Evolutionary conservation across 2,888 invertebrate genomes (phyloP), one percentile per base, ranked within the genome.

Genomic region (Argynnis bischoffii): DNA sequence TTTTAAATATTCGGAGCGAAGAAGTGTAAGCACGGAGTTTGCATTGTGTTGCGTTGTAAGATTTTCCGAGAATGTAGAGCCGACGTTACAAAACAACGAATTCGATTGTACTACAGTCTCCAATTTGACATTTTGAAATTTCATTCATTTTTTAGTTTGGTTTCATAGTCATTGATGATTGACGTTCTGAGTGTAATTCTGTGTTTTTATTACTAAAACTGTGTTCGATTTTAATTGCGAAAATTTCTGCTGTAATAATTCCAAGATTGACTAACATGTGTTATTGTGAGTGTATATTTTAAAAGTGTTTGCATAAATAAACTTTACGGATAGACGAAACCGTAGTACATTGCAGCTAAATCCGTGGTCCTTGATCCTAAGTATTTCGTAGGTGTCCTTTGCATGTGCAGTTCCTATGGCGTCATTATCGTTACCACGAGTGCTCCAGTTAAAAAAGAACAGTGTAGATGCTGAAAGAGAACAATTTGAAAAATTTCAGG

Each of bases 401-500:
- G 80, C 79, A 83, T 87, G 82, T 88, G 82, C 81, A 69, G 83
- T 83, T 81, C 82, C 83, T 85, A 96, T 96, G 96, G 95, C 96
- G 90, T 96, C 96, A 76, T 87, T 96, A 82, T 96, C 95, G 55
- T 87, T 96, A 78, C 95, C 95, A 50, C 92, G 95, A 79, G 95
- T 96, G 74, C 89, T 96, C 71, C 95, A 96, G 82, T 94, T 95
- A 76, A 94, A 95, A 83, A 96, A 96, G 90, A 95, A 95, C 73
- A 96, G 95, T 82, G 86, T 96, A 82, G 96, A 96, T 83, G 94
- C 95, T 75, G 96, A 97, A 86, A 94, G 96, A 66, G 97, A 97
- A 86, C 95, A 95, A 79, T 97, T 97, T 84, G 97, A 97, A 88
- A 97, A 96, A 87, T 95, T 95, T 81, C 96, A 96, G 95, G 97